Evolutionary conservation across 2,113 vertebrate species (phyloP).

Genomic region (Bombycilla garrulus): DNA sequence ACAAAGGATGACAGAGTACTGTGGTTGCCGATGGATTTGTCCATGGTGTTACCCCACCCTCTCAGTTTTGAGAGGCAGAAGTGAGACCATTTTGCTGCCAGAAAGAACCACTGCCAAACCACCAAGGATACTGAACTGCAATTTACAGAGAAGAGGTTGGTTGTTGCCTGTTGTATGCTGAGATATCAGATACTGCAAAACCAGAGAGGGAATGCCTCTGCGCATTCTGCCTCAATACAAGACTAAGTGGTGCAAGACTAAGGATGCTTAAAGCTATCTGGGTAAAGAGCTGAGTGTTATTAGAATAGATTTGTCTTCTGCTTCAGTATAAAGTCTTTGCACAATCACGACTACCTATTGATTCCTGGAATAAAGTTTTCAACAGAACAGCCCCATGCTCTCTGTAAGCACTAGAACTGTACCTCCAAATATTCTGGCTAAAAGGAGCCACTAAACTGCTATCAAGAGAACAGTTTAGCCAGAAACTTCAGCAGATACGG

Average conservation of each 20-base stretch:
- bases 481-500: neutral
- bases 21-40: neutral
- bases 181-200: neutral
- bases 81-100: neutral
- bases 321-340: neutral
- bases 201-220: neutral
- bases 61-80: neutral
- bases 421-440: neutral
- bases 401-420: neutral
- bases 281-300: neutral
- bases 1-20: neutral
- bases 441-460: neutral
- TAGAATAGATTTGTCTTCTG: neutral
- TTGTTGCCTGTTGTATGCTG: neutral
- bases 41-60: neutral
- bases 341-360: neutral
- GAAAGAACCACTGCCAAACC: neutral
- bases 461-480: neutral
- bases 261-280: neutral
- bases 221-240: neutral
- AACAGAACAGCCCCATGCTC: neutral
- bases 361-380: neutral
- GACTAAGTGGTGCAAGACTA: neutral
- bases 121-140: neutral
- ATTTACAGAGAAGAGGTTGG: neutral